Evolutionary conservation across 2,113 vertebrate genomes (phyloP), one percentile per base, ranked within the genome.

Genomic region (Okapia johnstoni): DNA sequence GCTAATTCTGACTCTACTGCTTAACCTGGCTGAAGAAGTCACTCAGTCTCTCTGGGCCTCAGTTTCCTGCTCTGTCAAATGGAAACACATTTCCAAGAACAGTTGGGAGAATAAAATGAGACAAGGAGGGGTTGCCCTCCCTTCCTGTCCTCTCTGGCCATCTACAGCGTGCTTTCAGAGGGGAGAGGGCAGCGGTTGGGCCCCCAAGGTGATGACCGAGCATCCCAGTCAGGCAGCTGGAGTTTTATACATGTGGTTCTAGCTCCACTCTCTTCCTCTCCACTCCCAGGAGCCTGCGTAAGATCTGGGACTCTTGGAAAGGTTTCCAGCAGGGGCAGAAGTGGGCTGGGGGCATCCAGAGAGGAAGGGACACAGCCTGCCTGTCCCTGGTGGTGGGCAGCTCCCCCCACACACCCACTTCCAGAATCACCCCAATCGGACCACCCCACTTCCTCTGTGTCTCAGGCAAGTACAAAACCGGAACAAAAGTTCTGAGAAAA

Each of bases 401-500:
- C 25, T 28, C 21, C 73, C 52, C 10, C 11, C 19, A 26, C 33
- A 66, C 13, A 52, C 21, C 17, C 48, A 43, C 19, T 55, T 58
- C 63, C 21, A 80, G 46, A 88, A 40, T 40, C 73, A 76, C 52
- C 61, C 57, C 28, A 30, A 15, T 5, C 60, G 40, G 90, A 19
- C 52, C 43, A 30, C 7, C 87, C 80, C 11, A 55, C 33, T 48
- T 81, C 95, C 58, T 36, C 43, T 90, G 61, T 61, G 73, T 93
- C 93, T 94, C 36, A 73, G 60, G 60, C 85, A 97, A 97, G 58
- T 25, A 28, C 5, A 15, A 97, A 98, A 96, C 43, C 3, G 11
- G 88, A 97, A 97, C 81, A 76, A 36, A 95, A 90, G 55, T 97
- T 93, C 97, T 85, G 94, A 96, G 90, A 94, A 95, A 88, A 98